Percentiles rank a stretch among this genome's conserved stretches.
Conservation (phyloP, 1,140 invertebrate genomes). For the Rhopalosiphum padi region DNA sequence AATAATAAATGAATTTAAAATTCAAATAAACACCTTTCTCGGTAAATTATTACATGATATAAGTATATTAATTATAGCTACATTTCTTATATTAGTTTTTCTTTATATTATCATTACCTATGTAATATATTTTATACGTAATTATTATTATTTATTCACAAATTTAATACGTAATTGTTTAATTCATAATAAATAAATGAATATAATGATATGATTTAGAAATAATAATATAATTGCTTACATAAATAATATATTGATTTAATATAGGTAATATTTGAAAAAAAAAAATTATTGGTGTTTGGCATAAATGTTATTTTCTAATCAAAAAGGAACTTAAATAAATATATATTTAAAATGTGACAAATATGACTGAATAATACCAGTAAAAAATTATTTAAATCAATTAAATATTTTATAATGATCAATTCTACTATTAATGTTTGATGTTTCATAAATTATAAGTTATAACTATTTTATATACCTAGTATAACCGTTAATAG, state of each 20-base stretch:
- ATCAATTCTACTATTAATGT: neutral
- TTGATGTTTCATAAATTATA: neutral
- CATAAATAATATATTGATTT: neutral
- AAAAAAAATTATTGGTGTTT: neutral
- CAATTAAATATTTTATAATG: neutral
- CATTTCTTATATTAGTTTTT: neutral
- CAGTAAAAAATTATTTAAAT: neutral
- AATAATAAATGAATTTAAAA: neutral
- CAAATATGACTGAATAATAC: neutral
- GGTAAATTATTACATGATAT: neutral
- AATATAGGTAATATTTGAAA: neutral
- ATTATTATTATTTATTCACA: neutral
- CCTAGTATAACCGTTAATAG: neutral
- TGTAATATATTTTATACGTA: neutral
- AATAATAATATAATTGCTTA: neutral
- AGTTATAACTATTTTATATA: too few species aligned
- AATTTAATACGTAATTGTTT: neutral
- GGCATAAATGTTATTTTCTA: neutral
- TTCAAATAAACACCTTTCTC: neutral
- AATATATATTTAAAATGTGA: neutral
- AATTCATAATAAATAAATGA: neutral
- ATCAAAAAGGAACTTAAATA: constrained; percentile 18
- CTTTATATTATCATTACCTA: neutral
- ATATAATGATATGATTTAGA: neutral
- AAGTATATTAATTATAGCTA: neutral